Evolutionary conservation across 2,113 vertebrate species (phyloP), one percentile per base, ranked within the genome.

Genomic region (Chaetodon auriga): DNA sequence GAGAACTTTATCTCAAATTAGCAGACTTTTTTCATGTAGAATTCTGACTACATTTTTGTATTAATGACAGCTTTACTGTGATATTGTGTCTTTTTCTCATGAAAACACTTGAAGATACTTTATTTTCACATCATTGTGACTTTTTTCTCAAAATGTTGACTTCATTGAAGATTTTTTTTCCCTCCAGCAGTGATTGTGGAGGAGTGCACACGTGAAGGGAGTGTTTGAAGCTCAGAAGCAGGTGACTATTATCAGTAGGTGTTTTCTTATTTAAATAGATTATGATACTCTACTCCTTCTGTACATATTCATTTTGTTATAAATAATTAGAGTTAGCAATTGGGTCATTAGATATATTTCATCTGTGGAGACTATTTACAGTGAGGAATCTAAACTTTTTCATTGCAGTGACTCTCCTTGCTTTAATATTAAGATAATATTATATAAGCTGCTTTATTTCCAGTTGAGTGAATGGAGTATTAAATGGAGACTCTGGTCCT

Each of bases 311-410:
- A 45, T 66, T 60, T 66, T 0, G 75, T 65, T n/a, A 58, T 46
- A 61, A 71, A 77, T 81, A 53, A 76, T 80, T 35, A 81, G 4
- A 51, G 43, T 55, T 36, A 78, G 18, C 36, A 49, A 36, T 41
- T 84, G 48, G 30, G 23, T 19, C 46, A 43, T 68, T 68, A 87
- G 12, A 71, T 49, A 64, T 48, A 43, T 25, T 54, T 46, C 30
- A 57, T 57, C 30, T 62, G 16, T 53, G 62, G 19, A 51, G 1
- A 83, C n/a, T 23, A 86, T 71, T 75, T 75, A 86, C 81, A 84
- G 76, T 62, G 19, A 58, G 30, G n/a, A 64, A 16, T 78, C 25
- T 38, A 58, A 80, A 61, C 9, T 14, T 23, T 75, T 1, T 25
- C 74, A 45, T 61, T 48, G 25, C 48, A 68, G 54, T 46, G 19